Percentiles rank a stretch among this genome's conserved stretches.
phyloP scores from a whole-genome alignment of 2,888 invertebrate genomes.

The Capitulum mitella region DNA sequence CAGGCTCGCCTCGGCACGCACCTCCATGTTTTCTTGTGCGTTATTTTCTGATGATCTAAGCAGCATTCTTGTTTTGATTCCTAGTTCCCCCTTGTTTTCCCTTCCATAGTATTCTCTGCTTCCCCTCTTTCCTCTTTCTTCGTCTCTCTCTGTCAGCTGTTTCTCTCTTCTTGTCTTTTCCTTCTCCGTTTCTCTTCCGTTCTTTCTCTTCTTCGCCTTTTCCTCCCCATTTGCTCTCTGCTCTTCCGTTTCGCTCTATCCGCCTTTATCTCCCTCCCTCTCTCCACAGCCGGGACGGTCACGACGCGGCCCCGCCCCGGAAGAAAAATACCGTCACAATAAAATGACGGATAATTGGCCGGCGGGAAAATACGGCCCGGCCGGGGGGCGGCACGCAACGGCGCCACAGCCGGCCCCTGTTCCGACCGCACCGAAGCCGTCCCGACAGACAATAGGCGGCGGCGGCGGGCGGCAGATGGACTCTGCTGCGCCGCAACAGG shows the following conservation, averaged over 20 bases:
- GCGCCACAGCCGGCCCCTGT: neutral
- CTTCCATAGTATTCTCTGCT: too few species aligned
- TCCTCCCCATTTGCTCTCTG: too few species aligned
- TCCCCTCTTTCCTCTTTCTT: constrained; percentile 1
- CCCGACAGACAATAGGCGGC: neutral
- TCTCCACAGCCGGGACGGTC: neutral
- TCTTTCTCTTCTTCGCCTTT: too few species aligned
- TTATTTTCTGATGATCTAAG: too few species aligned
- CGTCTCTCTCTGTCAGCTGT: neutral
- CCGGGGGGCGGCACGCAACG: neutral
- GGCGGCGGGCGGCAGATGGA: neutral
- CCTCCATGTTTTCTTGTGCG: too few species aligned
- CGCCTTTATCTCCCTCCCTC: neutral
- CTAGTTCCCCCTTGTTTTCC: too few species aligned
- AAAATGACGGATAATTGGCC: constrained; percentile 3
- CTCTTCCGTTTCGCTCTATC: neutral
- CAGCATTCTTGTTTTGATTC: too few species aligned
- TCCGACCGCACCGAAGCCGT: neutral
- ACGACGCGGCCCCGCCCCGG: neutral
- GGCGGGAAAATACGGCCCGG: neutral
- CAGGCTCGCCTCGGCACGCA: too few species aligned
- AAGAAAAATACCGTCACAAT: neutral
- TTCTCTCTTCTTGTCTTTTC: neutral
- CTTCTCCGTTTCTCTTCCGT: neutral
- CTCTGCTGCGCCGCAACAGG: too few species aligned